These are phyloP conservation scores for Glyphotaelius pellucidus DNA, from an alignment of 2,888 invertebrate genomes.

Conservation along the genomic window DNA sequence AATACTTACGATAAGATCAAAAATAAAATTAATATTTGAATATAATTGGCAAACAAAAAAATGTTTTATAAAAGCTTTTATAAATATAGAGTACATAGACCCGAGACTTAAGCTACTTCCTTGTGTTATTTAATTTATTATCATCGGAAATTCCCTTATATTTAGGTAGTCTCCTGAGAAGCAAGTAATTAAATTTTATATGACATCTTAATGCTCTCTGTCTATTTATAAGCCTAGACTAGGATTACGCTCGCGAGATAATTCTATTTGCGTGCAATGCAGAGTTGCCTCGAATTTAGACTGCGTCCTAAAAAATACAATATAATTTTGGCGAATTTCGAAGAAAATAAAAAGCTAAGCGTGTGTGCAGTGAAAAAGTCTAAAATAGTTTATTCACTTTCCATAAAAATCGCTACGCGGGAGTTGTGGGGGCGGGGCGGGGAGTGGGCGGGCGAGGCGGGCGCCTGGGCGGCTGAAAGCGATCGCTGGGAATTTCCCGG, in stretches of 20 bases:
- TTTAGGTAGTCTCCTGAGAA: neutral
- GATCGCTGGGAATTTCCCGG: constrained; percentile 47
- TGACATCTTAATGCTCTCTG: neutral
- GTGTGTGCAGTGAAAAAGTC: neutral
- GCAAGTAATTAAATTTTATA: neutral
- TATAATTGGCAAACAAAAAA: no score
- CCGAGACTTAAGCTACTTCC: neutral
- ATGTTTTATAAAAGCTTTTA: no score
- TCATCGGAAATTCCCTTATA: accelerated
- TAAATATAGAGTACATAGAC: no score
- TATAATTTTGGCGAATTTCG: neutral
- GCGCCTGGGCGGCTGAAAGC: constrained; percentile 36
- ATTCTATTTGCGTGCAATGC: neutral
- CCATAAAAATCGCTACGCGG: constrained; percentile 12
- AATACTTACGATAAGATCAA: no score
- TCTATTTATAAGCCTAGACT: neutral
- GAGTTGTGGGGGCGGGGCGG: neutral
- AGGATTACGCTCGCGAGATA: neutral
- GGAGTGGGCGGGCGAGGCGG: neutral
- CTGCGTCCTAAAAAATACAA: neutral
- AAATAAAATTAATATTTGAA: no score
- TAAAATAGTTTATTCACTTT: constrained; percentile 18
- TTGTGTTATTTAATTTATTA: neutral
- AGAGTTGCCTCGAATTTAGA: neutral
- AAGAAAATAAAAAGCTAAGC: constrained; percentile 14